Conservation (phyloP, 2,113 vertebrate species). For the Xenopus laevis region DNA sequence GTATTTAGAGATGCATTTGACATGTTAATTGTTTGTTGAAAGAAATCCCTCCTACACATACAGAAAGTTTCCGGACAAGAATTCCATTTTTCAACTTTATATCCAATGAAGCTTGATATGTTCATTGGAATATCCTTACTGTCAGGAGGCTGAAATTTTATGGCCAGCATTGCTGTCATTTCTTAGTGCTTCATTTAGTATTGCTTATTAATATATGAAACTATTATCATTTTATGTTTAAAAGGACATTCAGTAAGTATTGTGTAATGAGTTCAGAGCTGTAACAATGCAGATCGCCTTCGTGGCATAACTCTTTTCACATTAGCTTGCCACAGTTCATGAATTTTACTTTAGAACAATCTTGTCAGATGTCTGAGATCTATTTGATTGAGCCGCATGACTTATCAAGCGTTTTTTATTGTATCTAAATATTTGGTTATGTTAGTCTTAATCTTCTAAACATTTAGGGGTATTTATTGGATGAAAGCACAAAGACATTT, state of each 20-base stretch:
- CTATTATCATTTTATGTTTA: slow-evolving; percentile 37
- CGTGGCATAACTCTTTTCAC: slow-evolving; percentile 35
- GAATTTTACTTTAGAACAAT: slow-evolving; percentile 43
- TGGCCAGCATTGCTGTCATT: slow-evolving; percentile 33
- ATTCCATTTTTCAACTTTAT: too few relatives aligned
- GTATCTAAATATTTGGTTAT: slow-evolving; percentile 44
- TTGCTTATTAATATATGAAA: slow-evolving; percentile 45
- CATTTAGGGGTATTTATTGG: slow-evolving; percentile 27
- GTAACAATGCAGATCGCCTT: slow-evolving; percentile 38
- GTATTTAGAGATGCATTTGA: too few relatives aligned
- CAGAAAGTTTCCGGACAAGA: too few relatives aligned
- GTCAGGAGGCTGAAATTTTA: slow-evolving; percentile 24
- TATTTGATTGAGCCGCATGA: slow-evolving; percentile 28
- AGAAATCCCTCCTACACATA: too few relatives aligned
- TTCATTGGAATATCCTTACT: background rate
- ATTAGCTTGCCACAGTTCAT: slow-evolving; percentile 41
- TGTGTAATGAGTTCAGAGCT: slow-evolving; percentile 39
- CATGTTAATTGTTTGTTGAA: too few relatives aligned
- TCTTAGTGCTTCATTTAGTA: slow-evolving; percentile 43
- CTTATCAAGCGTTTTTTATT: slow-evolving; percentile 33
- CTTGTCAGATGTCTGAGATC: slow-evolving; percentile 41
- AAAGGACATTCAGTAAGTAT: slow-evolving; percentile 44
- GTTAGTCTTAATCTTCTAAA: slow-evolving; percentile 40
- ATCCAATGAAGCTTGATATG: background rate
- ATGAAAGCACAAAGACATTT: background rate